Conservation (phyloP, 2,113 vertebrate species). For the Apaloderma vittatum region DNA sequence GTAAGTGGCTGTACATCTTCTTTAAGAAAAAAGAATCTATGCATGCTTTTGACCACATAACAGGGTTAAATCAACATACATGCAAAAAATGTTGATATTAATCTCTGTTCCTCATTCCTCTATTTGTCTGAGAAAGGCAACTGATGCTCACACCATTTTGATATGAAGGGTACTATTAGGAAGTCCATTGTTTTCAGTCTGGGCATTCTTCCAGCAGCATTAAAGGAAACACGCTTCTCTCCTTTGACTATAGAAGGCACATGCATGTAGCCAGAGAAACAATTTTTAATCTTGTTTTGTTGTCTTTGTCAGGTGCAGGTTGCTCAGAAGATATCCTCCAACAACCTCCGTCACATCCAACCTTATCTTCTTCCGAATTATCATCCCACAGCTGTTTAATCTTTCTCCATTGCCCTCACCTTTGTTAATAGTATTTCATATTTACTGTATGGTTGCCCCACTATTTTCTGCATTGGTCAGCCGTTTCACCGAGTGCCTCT, state of each 20-base stretch:
- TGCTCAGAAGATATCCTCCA: neutral
- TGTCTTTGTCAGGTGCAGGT: neutral
- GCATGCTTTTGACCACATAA: neutral
- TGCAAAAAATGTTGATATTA: neutral
- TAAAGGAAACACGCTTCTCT: neutral
- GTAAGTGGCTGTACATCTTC: neutral
- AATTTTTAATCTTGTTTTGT: neutral
- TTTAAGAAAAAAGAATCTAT: neutral
- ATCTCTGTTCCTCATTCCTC: neutral
- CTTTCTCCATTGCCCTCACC: neutral
- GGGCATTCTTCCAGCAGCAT: neutral
- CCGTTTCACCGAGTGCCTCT: neutral
- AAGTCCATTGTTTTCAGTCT: neutral
- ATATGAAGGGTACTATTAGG: neutral
- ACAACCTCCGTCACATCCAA: neutral
- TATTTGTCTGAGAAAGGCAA: neutral
- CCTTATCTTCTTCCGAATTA: neutral
- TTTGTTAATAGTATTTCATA: neutral
- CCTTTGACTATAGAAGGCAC: neutral
- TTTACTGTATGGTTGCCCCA: neutral
- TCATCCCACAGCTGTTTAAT: neutral
- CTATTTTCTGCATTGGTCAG: fast-evolving
- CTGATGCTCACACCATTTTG: neutral
- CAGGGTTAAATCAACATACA: neutral
- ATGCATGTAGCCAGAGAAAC: neutral